Evolutionary conservation across 2,888 invertebrate genomes (phyloP).

Genomic region (Apotomis capreana): DNA sequence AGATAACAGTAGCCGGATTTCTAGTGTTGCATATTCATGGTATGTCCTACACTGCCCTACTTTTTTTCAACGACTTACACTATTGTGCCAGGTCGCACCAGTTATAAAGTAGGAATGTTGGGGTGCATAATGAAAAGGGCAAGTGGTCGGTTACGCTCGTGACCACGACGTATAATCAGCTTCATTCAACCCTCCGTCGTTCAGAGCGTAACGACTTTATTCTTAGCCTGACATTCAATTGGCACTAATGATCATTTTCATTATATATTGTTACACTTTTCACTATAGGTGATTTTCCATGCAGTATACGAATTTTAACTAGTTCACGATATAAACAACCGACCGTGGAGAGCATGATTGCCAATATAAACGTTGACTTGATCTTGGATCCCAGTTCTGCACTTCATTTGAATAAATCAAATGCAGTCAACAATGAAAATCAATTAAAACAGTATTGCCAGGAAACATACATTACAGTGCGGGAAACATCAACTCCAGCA

Average conservation of each 20-base stretch:
- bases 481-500: not conserved
- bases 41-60: slow-evolving; percentile 19
- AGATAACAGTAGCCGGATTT: slow-evolving; percentile 23
- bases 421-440: too few species aligned
- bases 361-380: too few species aligned
- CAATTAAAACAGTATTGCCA: not conserved
- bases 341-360: too few species aligned
- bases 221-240: too few species aligned
- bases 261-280: too few species aligned
- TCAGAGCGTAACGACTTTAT: not conserved
- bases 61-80: slow-evolving; percentile 7
- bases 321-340: too few species aligned
- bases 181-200: slow-evolving; percentile 24
- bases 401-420: too few species aligned
- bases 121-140: slow-evolving; percentile 68
- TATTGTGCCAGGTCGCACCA: slow-evolving; percentile 19
- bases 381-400: too few species aligned
- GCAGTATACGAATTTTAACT: too few species aligned
- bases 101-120: slow-evolving; percentile 40
- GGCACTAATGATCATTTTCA: too few species aligned
- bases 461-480: not conserved
- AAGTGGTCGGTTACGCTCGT: slow-evolving; percentile 50
- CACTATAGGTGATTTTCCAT: too few species aligned
- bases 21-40: slow-evolving; percentile 51
- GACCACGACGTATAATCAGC: slow-evolving; percentile 15